Conservation (phyloP, 37 sponge, comb jelly and placozoan species). For the Amphimedon queenslandica region DNA sequence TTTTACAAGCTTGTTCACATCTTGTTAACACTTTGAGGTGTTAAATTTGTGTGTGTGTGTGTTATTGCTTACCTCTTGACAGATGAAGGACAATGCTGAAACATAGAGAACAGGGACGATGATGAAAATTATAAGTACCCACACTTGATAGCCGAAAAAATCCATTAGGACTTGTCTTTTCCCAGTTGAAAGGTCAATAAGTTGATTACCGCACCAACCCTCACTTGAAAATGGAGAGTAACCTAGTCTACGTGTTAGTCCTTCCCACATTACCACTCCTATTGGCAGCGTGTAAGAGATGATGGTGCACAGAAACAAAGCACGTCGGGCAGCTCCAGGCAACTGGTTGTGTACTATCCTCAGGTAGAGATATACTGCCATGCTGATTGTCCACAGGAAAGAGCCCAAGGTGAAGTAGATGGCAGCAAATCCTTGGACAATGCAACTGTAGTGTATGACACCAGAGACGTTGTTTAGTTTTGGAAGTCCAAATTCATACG, state of each 20-base stretch:
- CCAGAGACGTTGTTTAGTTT: neutral
- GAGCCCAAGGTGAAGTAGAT: constrained; percentile 51
- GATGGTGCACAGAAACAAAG: neutral
- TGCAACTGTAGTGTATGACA: constrained; percentile 8
- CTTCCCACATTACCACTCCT: neutral
- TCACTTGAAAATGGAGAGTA: neutral
- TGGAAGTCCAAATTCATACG: neutral
- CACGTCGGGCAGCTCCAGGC: neutral
- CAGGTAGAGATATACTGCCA: constrained; percentile 53
- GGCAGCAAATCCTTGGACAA: constrained; percentile 61
- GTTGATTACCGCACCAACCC: constrained; percentile 25
- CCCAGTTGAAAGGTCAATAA: constrained; percentile 10
- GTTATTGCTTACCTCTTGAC: neutral
- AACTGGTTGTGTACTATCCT: neutral
- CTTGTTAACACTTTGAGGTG: too few relatives aligned
- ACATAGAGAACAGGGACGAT: neutral
- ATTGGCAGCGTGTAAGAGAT: neutral
- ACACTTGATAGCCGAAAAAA: neutral
- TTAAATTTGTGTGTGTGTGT: too few relatives aligned
- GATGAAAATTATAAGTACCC: neutral
- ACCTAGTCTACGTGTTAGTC: neutral
- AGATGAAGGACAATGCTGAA: neutral
- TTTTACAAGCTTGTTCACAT: too few relatives aligned
- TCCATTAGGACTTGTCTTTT: neutral
- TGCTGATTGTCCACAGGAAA: constrained; percentile 53